phyloP scores from a whole-genome alignment of 2,113 vertebrate species.

The Vulpes ferrilata region DNA sequence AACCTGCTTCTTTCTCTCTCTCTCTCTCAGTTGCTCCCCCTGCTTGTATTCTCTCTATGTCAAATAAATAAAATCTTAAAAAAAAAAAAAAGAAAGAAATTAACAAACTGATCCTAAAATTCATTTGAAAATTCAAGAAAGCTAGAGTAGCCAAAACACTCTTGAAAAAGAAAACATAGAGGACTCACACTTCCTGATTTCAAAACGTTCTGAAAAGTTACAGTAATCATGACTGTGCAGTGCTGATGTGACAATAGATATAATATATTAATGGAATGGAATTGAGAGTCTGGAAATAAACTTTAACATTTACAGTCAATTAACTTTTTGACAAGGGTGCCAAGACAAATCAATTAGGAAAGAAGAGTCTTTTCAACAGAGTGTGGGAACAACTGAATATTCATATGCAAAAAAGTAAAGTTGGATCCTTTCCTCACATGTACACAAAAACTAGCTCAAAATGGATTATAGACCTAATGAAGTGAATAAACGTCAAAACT shows the following conservation, averaged over 20 bases:
- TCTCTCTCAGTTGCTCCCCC: no score
- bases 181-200: not conserved
- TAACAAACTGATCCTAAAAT: not conserved
- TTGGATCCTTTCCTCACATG: not conserved
- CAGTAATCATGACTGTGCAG: not conserved
- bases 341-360: not conserved
- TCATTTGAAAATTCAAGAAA: conserved; percentile 8
- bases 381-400: not conserved
- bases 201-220: not conserved
- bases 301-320: not conserved
- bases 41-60: no score
- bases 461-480: not conserved
- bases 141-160: not conserved
- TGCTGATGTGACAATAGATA: not conserved
- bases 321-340: not conserved
- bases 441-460: not conserved
- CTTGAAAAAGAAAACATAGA: conserved; percentile 18
- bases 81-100: not conserved
- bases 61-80: no score
- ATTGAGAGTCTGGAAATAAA: not conserved
- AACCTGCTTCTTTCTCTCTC: no score
- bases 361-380: not conserved
- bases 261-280: not conserved
- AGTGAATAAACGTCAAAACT: not conserved
- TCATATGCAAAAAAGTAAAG: not conserved